Evolutionary conservation across 2,888 invertebrate genomes (phyloP), one percentile per base, ranked within the genome.

Genomic region (Arctia plantaginis): DNA sequence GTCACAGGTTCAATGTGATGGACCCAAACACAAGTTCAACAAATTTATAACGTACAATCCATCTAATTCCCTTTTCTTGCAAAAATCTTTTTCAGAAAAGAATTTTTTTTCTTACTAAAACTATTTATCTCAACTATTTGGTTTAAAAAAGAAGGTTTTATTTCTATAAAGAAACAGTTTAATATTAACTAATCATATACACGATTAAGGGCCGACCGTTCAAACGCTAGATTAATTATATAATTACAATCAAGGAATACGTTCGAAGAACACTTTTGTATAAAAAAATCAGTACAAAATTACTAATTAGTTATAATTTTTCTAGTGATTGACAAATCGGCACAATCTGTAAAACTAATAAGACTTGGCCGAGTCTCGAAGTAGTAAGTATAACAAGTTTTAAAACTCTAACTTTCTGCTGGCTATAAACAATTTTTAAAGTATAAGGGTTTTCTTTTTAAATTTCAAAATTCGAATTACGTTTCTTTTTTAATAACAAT

Each of bases 121-220:
- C 80, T 85, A 85, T 83, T 83, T 86, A 87, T 86, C 83, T 86
- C 85, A 89, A 89, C 87, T 91, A 90, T 91, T 91, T 91, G 90
- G 90, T 90, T 88, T 87, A 81, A 84, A 84, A 86, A 87, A 84
- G 80, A 84, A 82, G 64, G 70, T 82, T 59, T 85, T 84, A 83
- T 84, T 80, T 86, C 86, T 86, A 83, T 83, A 80, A 84, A 87
- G 82, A 86, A 87, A 88, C 83, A 82, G 85, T 86, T 76, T 77
- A 82, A 77, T 82, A 85, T 77, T 78, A 83, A 85, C 82, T 86
- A 85, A 83, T 83, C 76, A 84, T 83, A 80, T 84, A 85, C 83
- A 87, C 82, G 81, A 87, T 87, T 82, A 77, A 41, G 55, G 55
- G 59, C 55, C 35, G 35, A 69, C 18, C 62, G 15, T 55, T 69